phyloP scores from a whole-genome alignment of 2,888 invertebrate species.

The Perizoma flavofasciatum region DNA sequence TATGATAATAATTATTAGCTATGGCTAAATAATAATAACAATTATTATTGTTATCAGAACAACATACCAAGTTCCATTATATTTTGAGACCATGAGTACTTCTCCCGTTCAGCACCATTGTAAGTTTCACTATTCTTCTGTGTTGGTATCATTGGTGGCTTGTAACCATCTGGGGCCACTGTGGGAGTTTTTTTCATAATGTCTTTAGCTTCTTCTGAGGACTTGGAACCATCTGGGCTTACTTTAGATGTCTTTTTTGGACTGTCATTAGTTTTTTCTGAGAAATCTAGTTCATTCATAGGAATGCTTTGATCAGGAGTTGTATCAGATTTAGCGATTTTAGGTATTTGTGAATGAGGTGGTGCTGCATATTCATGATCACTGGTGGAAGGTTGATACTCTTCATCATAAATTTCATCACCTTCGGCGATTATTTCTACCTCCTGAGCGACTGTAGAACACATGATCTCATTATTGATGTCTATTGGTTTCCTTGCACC shows the following conservation, averaged over 20 bases:
- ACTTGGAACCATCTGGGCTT: slow-evolving; percentile 58
- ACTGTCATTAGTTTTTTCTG: slow-evolving; percentile 19
- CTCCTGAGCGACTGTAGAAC: slow-evolving; percentile 78
- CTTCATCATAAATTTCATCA: slow-evolving; percentile 40
- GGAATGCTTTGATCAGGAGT: not conserved
- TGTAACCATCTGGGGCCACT: slow-evolving; percentile 54
- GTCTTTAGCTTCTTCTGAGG: slow-evolving; percentile 35
- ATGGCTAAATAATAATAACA: too few species aligned
- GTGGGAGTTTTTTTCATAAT: slow-evolving; percentile 20
- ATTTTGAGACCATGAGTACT: slow-evolving; percentile 94
- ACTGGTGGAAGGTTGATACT: slow-evolving; percentile 13
- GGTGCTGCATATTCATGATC: slow-evolving; percentile 18
- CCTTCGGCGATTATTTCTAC: slow-evolving; percentile 73
- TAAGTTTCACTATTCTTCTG: slow-evolving; percentile 84
- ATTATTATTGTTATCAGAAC: too few species aligned
- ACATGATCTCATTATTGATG: slow-evolving; percentile 75
- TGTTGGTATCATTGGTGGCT: slow-evolving; percentile 66
- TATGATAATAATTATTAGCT: too few species aligned
- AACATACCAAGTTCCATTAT: slow-evolving; percentile 87
- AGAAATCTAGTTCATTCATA: slow-evolving; percentile 2
- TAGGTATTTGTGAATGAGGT: not conserved
- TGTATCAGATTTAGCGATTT: slow-evolving; percentile 2
- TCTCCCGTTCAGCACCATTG: slow-evolving; percentile 91
- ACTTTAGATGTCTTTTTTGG: slow-evolving; percentile 22
- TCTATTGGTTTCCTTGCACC: slow-evolving; percentile 51